Evolutionary conservation across 2,797 vertebrate species (phyloP).

Genomic region (Rhinogobio ventralis): DNA sequence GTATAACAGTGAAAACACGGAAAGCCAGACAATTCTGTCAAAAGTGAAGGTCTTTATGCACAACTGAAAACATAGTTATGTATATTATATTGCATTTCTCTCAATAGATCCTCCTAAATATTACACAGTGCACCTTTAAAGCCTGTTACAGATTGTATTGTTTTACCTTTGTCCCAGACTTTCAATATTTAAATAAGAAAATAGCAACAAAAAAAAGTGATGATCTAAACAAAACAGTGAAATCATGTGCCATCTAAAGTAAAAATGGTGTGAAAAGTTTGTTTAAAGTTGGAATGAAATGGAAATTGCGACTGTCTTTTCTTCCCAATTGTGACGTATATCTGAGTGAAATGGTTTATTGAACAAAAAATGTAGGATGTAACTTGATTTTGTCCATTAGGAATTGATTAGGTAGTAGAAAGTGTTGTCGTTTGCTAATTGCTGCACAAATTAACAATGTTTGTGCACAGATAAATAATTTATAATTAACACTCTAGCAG

Average conservation of each 20-base stretch:
- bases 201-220: background rate
- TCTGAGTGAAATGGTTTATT: background rate
- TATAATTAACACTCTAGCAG: too few species aligned
- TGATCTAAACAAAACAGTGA: background rate
- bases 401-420: background rate
- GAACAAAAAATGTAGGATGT: background rate
- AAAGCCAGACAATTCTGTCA: too few species aligned
- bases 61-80: too few species aligned
- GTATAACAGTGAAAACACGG: too few species aligned
- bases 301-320: background rate
- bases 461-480: too few species aligned
- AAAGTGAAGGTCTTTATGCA: too few species aligned
- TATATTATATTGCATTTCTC: too few species aligned
- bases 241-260: background rate
- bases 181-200: background rate
- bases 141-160: background rate
- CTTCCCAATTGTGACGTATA: background rate
- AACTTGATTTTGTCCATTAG: background rate
- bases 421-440: background rate
- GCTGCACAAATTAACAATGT: too few species aligned
- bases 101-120: too few species aligned
- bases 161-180: background rate
- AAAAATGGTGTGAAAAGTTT: background rate
- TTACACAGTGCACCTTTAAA: too few species aligned
- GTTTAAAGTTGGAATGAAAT: background rate